phyloP scores from a whole-genome alignment of 1,140 invertebrate genomes.

The Berghia stephanieae region DNA sequence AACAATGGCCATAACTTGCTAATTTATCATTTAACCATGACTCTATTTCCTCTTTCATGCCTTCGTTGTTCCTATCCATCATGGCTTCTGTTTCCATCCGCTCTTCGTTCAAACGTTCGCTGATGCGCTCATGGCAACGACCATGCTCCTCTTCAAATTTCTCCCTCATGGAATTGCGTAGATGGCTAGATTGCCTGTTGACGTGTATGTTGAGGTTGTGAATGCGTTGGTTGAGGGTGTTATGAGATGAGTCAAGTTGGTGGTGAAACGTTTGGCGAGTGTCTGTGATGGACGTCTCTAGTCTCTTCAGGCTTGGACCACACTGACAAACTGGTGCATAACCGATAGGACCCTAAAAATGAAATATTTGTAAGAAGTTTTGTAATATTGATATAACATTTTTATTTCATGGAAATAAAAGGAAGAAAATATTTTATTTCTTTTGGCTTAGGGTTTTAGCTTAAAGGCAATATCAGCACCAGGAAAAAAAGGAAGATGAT shows the following conservation, averaged over 20 bases:
- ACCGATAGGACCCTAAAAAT: conserved; percentile 80
- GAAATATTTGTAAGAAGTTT: conserved; percentile 33
- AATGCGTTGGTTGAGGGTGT: conserved; percentile 82
- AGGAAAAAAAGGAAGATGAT: too few species aligned
- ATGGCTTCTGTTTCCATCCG: conserved; percentile 36
- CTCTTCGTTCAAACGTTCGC: conserved; percentile 42
- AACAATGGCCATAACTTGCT: conserved; percentile 53
- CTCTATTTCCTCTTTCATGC: conserved; percentile 49
- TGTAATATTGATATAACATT: not conserved
- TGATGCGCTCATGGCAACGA: conserved; percentile 47
- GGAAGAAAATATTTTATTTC: too few species aligned
- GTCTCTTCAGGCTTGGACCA: conserved; percentile 83
- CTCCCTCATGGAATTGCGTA: conserved; percentile 53
- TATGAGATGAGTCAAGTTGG: conserved; percentile 83
- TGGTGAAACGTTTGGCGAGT: conserved; percentile 87
- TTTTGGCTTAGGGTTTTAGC: too few species aligned
- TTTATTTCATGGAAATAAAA: too few species aligned
- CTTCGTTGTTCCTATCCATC: conserved; percentile 37
- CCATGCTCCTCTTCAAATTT: conserved; percentile 47
- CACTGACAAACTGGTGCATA: conserved; percentile 87
- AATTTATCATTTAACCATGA: conserved; percentile 56
- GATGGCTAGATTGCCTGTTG: conserved; percentile 74
- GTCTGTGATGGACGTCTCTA: conserved; percentile 85
- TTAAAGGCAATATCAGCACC: too few species aligned
- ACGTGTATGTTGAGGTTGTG: conserved; percentile 80